These are phyloP conservation scores for Trissoscelio sp. DNA, from an alignment of 2,888 invertebrate genomes.

Conservation along the genomic window DNA sequence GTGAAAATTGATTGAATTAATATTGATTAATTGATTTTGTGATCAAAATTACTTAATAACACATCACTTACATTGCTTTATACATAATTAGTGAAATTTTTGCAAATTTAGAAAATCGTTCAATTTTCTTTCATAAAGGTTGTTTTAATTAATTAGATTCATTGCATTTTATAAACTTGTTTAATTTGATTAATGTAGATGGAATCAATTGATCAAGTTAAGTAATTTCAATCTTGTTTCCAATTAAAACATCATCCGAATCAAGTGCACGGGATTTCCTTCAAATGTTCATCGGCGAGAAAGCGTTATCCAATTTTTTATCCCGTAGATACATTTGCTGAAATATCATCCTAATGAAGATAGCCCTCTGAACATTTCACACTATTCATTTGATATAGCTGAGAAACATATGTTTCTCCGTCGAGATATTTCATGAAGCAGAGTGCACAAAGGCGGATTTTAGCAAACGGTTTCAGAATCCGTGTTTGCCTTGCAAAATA, in stretches of 20 bases:
- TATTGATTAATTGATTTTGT: too few species aligned
- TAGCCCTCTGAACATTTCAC: slow-evolving; percentile 26
- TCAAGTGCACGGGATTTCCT: background rate
- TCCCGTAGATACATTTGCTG: background rate
- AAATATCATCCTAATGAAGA: slow-evolving; percentile 35
- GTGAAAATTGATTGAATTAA: background rate
- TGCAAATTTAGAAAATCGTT: too few species aligned
- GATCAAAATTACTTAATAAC: too few species aligned
- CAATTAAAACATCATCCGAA: background rate
- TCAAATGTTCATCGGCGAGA: slow-evolving; percentile 1
- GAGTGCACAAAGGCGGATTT: slow-evolving; percentile 29
- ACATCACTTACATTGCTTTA: too few species aligned
- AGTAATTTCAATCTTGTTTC: background rate
- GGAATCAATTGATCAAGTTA: background rate
- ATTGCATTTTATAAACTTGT: too few species aligned
- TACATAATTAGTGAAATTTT: too few species aligned
- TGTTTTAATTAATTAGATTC: too few species aligned
- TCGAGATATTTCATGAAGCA: slow-evolving; percentile 39
- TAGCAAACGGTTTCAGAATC: slow-evolving; percentile 67
- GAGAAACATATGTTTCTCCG: slow-evolving; percentile 27
- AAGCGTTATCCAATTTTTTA: background rate
- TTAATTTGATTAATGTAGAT: too few species aligned
- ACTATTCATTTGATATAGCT: slow-evolving; percentile 50
- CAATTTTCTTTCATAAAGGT: too few species aligned
- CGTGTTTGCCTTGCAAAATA: slow-evolving; percentile 77